phyloP scores from a whole-genome alignment of 2,113 vertebrate genomes.

The Pseudonaja textilis region DNA sequence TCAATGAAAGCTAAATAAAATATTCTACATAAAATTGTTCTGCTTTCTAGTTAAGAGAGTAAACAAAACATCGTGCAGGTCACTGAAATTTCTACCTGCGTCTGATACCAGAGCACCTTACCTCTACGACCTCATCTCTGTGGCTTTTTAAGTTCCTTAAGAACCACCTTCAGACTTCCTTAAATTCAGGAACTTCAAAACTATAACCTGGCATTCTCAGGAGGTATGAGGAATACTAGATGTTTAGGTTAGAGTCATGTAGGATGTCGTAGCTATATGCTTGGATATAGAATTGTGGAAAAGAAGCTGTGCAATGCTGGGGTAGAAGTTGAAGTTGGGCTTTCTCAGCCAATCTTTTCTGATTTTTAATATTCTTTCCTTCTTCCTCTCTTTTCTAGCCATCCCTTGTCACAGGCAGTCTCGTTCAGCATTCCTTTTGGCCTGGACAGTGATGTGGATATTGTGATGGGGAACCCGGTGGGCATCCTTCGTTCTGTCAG shows the following conservation, averaged over 20 bases:
- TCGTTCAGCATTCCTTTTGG: slow-evolving; percentile 95
- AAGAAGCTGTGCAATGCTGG: no score
- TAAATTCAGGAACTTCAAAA: not conserved
- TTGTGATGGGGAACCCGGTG: slow-evolving; percentile 92
- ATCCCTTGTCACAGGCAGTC: slow-evolving; percentile 84
- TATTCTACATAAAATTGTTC: not conserved
- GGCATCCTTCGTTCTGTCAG: slow-evolving; percentile 79
- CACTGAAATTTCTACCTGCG: not conserved
- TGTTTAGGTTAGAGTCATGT: not conserved
- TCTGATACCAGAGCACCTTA: not conserved
- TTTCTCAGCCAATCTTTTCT: not conserved
- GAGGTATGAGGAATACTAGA: not conserved
- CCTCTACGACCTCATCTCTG: not conserved
- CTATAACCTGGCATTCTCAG: not conserved
- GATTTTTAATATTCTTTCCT: not conserved
- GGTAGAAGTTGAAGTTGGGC: not conserved
- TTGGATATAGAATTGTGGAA: not conserved
- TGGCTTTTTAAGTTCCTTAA: not conserved
- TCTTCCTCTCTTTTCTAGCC: slow-evolving; percentile 64
- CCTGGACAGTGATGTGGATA: slow-evolving; percentile 90
- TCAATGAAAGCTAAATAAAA: not conserved
- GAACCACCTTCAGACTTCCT: no score
- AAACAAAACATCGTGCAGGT: no score
- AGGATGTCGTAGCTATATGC: not conserved
- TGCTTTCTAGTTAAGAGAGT: not conserved